Conservation (phyloP, 1,140 invertebrate species). For the Nebria ingens region DNA sequence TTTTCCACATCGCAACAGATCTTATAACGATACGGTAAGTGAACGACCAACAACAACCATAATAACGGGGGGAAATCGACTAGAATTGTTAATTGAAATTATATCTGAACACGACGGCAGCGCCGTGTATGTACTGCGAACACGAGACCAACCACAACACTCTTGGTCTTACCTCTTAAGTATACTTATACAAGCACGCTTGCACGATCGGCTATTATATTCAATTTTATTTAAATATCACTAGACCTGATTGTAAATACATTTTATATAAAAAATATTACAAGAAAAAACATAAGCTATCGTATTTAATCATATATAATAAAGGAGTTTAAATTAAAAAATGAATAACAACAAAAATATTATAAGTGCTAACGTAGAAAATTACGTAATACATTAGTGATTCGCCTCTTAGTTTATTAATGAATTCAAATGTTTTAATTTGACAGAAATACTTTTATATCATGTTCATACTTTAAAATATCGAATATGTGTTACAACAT, state of each 20-base stretch:
- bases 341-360: no score
- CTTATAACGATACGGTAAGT: conserved; percentile 2
- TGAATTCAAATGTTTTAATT: no score
- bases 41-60: not conserved
- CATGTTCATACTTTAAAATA: not conserved
- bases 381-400: no score
- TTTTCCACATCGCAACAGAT: not conserved
- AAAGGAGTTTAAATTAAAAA: no score
- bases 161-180: not conserved
- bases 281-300: no score
- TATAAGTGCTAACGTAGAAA: no score
- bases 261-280: no score
- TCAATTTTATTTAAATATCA: conserved; percentile 8
- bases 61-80: not conserved
- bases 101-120: not conserved
- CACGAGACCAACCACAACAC: not conserved
- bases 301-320: no score
- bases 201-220: conserved; percentile 3
- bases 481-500: conserved; percentile 1
- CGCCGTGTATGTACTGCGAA: not conserved
- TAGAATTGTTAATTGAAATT: conserved; percentile 5
- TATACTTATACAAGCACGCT: not conserved
- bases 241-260: no score
- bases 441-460: no score
- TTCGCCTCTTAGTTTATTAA: no score